Evolutionary conservation across 2,797 vertebrate species (phyloP).

Genomic region (Antrozous pallidus): DNA sequence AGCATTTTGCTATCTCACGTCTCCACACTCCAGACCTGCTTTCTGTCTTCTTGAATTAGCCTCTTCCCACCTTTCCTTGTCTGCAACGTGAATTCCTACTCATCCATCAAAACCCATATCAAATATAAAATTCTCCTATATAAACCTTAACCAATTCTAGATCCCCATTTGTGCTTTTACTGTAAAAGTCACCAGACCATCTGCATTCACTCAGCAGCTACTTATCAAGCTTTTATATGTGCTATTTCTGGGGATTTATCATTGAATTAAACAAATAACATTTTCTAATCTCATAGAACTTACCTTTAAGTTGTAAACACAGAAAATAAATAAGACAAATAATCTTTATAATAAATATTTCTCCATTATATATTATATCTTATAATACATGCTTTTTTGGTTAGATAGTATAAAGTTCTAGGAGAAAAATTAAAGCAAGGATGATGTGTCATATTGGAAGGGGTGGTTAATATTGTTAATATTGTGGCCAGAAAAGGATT

Average conservation of each 20-base stretch:
- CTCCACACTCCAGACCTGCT: not conserved
- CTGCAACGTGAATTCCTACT: not conserved
- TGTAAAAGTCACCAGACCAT: not conserved
- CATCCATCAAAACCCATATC: slow-evolving; percentile 1
- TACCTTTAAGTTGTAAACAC: not conserved
- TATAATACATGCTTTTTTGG: not conserved
- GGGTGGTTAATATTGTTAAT: not conserved
- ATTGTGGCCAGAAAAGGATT: not conserved
- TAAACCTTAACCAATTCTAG: not conserved
- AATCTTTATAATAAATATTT: not conserved
- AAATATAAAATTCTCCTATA: not conserved
- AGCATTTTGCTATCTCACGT: not conserved
- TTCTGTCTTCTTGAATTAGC: not conserved
- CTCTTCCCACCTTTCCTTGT: not conserved
- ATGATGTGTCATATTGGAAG: not conserved
- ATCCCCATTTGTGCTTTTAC: not conserved
- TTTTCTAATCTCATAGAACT: not conserved
- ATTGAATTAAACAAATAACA: not conserved
- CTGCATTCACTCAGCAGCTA: not conserved
- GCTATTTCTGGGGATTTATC: not conserved
- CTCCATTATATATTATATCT: not conserved
- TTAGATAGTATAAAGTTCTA: not conserved
- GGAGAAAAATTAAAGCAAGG: not conserved
- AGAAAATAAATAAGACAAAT: not conserved
- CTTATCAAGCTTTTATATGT: not conserved